phyloP scores from a whole-genome alignment of 2,113 vertebrate genomes.

The Cyprinodon brontotheroides region DNA sequence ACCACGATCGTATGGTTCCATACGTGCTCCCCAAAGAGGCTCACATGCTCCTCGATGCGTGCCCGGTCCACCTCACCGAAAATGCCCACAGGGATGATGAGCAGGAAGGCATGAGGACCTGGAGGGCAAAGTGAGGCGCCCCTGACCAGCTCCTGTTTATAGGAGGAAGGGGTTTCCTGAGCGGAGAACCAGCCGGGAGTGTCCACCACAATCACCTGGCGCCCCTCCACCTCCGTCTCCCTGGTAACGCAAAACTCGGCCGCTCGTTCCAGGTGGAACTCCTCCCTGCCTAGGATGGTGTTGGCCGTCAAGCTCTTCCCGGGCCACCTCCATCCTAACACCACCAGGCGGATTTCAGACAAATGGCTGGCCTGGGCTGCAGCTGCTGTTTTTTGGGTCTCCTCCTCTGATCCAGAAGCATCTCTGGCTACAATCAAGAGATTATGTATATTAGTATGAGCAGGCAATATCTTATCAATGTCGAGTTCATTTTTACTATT shows the following conservation, averaged over 20 bases:
- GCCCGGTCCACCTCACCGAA: slow-evolving; percentile 77
- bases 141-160: slow-evolving; percentile 76
- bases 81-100: slow-evolving; percentile 81
- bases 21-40: slow-evolving; percentile 73
- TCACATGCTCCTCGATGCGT: slow-evolving; percentile 78
- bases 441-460: background rate
- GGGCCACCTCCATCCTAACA: slow-evolving; percentile 83
- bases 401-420: slow-evolving; percentile 36
- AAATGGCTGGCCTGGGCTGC: slow-evolving; percentile 50
- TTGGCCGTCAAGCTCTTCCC: slow-evolving; percentile 83
- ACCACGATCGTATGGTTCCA: slow-evolving; percentile 80
- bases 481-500: too few relatives aligned
- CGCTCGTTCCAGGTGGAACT: slow-evolving; percentile 79
- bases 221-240: slow-evolving; percentile 63
- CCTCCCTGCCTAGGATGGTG: slow-evolving; percentile 81
- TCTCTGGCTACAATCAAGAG: slow-evolving; percentile 4
- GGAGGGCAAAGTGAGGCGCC: slow-evolving; percentile 73
- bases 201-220: slow-evolving; percentile 78
- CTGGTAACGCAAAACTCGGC: slow-evolving; percentile 81
- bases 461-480: background rate
- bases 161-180: slow-evolving; percentile 74
- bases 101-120: slow-evolving; percentile 81
- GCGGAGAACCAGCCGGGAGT: slow-evolving; percentile 83
- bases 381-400: slow-evolving; percentile 30
- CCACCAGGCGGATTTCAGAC: slow-evolving; percentile 74